Conservation (phyloP, 2,113 vertebrate species). For the Colinus virginianus region DNA sequence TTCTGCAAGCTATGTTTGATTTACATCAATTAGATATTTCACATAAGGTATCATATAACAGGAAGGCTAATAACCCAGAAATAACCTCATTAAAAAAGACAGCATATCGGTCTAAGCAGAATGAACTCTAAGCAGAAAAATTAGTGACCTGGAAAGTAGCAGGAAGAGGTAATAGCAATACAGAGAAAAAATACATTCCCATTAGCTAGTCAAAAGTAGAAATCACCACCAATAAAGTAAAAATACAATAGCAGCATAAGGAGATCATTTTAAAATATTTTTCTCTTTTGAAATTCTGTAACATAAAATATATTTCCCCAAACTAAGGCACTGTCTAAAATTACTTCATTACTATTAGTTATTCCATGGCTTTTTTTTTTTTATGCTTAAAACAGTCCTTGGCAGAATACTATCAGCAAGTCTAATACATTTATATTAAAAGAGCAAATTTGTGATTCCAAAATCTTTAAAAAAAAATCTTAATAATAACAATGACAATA, state of each 20-base stretch:
- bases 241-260: slow-evolving; percentile 67
- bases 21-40: slow-evolving; percentile 95
- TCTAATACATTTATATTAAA: slow-evolving; percentile 16
- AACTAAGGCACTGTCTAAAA: slow-evolving; percentile 32
- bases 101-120: slow-evolving; percentile 96
- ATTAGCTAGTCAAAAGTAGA: slow-evolving; percentile 82
- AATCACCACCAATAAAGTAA: slow-evolving; percentile 73
- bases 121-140: slow-evolving; percentile 99
- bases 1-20: slow-evolving; percentile 91
- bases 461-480: not conserved
- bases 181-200: slow-evolving; percentile 84
- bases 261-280: slow-evolving; percentile 62
- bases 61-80: slow-evolving; percentile 99
- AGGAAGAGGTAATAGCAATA: slow-evolving; percentile 91
- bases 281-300: slow-evolving; percentile 61
- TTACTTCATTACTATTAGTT: not conserved
- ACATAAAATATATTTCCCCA: slow-evolving; percentile 14
- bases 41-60: slow-evolving; percentile 95
- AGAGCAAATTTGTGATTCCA: slow-evolving; percentile 20
- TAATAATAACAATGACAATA: not conserved
- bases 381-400: not conserved
- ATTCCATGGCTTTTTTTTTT: not conserved
- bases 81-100: slow-evolving; percentile 99
- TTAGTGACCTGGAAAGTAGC: slow-evolving; percentile 99
- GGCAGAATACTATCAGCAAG: not conserved